Percentiles rank a stretch among this genome's conserved stretches.
These are phyloP conservation scores for Eurystomus glaucurus DNA, from an alignment of 2,797 vertebrate genomes.

Conservation along the genomic window DNA sequence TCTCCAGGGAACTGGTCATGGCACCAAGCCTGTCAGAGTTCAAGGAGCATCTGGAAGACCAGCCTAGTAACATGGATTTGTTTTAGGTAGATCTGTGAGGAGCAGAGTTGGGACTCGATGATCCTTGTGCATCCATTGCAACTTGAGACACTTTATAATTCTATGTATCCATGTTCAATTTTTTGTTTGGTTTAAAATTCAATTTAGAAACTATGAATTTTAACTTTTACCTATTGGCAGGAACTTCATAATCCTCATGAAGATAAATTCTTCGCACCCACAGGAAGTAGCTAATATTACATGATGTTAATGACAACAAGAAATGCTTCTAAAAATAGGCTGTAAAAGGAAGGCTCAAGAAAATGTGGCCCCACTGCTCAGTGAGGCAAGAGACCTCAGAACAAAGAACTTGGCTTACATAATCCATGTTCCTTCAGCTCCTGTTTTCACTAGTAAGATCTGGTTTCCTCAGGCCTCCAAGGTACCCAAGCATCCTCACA, in stretches of 20 bases:
- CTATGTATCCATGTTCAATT: accelerated
- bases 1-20: neutral
- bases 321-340: neutral
- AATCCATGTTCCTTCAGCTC: neutral
- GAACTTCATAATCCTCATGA: neutral
- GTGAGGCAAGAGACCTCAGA: neutral
- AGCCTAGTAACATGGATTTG: neutral
- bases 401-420: neutral
- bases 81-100: neutral
- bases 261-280: neutral
- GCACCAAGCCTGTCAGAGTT: neutral
- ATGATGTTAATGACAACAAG: neutral
- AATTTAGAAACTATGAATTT: neutral
- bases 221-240: neutral
- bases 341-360: neutral
- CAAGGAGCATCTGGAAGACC: neutral
- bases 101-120: neutral
- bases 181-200: neutral
- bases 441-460: neutral
- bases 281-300: neutral
- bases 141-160: neutral
- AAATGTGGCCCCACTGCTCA: neutral
- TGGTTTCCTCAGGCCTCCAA: neutral
- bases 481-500: neutral
- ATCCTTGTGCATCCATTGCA: neutral